Percentiles rank a stretch among this genome's conserved stretches.
Evolutionary conservation across 23 tunicate genomes (phyloP).

Genomic region (Phallusia fumigata): DNA sequence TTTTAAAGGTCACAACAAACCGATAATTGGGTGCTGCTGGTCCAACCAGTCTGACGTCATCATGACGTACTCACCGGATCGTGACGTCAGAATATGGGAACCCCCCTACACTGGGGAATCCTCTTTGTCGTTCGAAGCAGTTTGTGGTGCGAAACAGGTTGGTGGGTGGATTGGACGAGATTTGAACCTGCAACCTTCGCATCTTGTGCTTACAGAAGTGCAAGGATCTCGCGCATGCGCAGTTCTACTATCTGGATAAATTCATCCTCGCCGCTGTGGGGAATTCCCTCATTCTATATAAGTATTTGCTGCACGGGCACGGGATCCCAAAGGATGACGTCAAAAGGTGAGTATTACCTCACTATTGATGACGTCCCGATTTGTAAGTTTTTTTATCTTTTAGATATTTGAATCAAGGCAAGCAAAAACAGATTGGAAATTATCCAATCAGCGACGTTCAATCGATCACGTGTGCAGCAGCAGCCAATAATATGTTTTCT

Average conservation of each 20-base stretch:
- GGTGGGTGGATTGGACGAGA: neutral
- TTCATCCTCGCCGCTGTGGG: constrained; percentile 46
- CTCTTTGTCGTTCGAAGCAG: constrained; percentile 10
- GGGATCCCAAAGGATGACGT: constrained; percentile 60
- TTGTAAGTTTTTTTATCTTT: neutral
- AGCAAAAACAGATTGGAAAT: constrained; percentile 37
- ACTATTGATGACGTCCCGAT: neutral
- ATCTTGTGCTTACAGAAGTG: neutral
- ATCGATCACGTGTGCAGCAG: constrained; percentile 43
- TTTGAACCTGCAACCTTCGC: neutral
- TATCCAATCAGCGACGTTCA: constrained; percentile 43
- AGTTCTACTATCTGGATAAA: constrained; percentile 76
- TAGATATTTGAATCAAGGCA: constrained; percentile 59
- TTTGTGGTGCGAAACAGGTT: neutral
- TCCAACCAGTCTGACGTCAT: constrained; percentile 27
- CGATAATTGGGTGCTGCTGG: constrained; percentile 37
- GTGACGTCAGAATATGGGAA: constrained; percentile 38
- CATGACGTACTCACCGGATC: constrained; percentile 30
- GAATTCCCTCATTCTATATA: constrained; percentile 40
- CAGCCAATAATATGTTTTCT: constrained; percentile 65
- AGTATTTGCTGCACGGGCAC: constrained; percentile 46
- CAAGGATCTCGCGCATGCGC: constrained; percentile 46
- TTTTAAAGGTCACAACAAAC: constrained; percentile 49
- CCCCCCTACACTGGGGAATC: constrained; percentile 34
- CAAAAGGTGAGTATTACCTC: constrained; percentile 40